Evolutionary conservation across 2,888 invertebrate genomes (phyloP).

Genomic region (Pterostichus madidus): DNA sequence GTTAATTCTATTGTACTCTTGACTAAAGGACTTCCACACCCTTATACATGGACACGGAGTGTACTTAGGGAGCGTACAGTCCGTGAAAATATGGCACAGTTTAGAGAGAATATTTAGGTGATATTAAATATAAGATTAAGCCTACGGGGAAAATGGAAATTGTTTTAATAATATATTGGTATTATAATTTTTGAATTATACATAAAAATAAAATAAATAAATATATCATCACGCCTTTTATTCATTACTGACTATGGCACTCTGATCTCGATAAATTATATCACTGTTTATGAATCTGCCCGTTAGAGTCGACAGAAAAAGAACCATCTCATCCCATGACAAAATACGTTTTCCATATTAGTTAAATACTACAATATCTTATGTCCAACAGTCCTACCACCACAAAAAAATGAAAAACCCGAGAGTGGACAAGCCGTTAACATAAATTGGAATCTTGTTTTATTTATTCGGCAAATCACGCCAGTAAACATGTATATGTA

Average conservation of each 20-base stretch:
- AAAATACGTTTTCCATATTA: no score
- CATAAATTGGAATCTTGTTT: slow-evolving; percentile 55
- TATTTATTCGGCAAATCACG: slow-evolving; percentile 62
- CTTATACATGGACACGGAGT: background rate
- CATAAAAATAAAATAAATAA: slow-evolving; percentile 67
- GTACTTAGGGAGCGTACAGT: background rate
- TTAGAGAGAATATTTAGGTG: no score
- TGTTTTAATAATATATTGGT: no score
- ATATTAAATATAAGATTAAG: no score
- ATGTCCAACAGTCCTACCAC: background rate
- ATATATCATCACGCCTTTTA: no score
- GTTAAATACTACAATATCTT: background rate
- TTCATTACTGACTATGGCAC: no score
- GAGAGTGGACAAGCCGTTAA: slow-evolving; percentile 3
- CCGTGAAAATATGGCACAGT: no score
- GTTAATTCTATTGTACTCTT: slow-evolving; percentile 18
- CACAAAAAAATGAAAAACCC: slow-evolving; percentile 16
- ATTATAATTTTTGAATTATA: no score
- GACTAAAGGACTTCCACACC: background rate
- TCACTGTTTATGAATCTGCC: background rate
- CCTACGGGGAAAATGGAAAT: no score
- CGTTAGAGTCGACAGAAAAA: background rate
- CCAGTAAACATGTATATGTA: slow-evolving; percentile 60
- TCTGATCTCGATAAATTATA: background rate
- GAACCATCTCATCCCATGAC: no score